Base-by-base conservation (phyloP, 2,113 vertebrate species). In the Prochilodus magdalenae region DNA sequence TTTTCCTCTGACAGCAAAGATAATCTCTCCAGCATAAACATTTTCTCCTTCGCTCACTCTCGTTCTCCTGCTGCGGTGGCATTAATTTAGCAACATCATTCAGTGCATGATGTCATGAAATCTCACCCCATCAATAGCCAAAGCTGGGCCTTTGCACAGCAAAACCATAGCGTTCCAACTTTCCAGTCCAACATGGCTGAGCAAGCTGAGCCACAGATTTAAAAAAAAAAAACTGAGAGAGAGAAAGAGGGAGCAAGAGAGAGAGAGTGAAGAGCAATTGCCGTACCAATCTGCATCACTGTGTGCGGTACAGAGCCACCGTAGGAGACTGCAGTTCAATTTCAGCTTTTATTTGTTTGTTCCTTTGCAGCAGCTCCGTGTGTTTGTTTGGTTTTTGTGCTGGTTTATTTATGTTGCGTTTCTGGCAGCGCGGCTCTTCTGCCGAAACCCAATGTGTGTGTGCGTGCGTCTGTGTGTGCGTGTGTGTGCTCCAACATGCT, bases 361-460 rank as follows among this genome's bases (percentile, higher is more conserved):
- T 79, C 82, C 84, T 80, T 88, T 87, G 86, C 86, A 80, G 81
- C 79, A 69, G 80, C 53, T 77, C 75, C 76, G 86, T 88, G 87
- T 89, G 90, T 93, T 91, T 91, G 87, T 89, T 88, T 88, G 62
- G 59, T 84, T 90, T 86, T 90, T 86, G 86, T 89, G 77, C 78
- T 79, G 63, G 85, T 90, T 91, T 92, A 89, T 91, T 93, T 89
- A 81, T 84, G 87, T 90, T 86, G 88, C 86, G 44, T 57, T 90
- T 86, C 87, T 88, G 88, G 51, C 83, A 81, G 80, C 53, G 77
- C 83, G 53, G 84, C 87, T 80, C 85, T 79, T 62, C 49, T 82
- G 74, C 85, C 85, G 77, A 88, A 88, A 91, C 29, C 49, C 1
- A 27, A 73, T 65, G 60, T 73, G 79, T 81, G 79, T 80, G 40